These are phyloP conservation scores for Panthera uncia DNA, from an alignment of 2,113 vertebrate genomes.

Conservation along the genomic window DNA sequence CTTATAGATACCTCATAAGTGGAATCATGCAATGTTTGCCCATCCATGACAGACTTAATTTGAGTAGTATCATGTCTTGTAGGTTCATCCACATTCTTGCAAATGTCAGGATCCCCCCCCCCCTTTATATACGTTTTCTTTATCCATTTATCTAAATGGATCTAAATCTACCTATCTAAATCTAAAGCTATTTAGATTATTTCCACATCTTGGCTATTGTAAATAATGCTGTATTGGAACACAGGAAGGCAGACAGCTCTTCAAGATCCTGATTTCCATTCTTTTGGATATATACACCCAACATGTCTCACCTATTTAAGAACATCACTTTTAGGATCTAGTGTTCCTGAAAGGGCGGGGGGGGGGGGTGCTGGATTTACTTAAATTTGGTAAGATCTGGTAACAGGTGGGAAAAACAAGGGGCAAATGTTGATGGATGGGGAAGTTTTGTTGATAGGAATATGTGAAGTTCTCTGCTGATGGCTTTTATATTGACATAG, in stretches of 20 bases:
- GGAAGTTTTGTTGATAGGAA: neutral
- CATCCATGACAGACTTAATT: neutral
- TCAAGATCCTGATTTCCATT: neutral
- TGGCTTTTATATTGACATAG: neutral
- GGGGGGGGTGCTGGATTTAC: neutral
- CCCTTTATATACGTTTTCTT: neutral
- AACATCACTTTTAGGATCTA: too few species aligned
- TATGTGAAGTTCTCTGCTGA: neutral
- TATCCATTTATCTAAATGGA: neutral
- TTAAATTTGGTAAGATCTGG: neutral
- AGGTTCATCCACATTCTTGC: neutral
- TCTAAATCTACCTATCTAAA: too few species aligned
- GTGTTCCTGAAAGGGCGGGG: neutral
- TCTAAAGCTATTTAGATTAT: neutral
- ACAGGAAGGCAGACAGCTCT: neutral
- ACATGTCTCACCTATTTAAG: too few species aligned
- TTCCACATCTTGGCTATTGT: neutral
- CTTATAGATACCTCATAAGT: neutral
- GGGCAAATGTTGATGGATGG: neutral
- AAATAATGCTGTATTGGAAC: neutral
- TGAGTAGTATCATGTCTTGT: neutral
- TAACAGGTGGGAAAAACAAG: too few species aligned
- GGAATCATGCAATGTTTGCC: neutral
- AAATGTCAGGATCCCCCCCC: neutral
- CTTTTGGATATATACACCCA: neutral